Evolutionary conservation across 2,888 invertebrate genomes (phyloP).

Genomic region (Syritta pipiens): DNA sequence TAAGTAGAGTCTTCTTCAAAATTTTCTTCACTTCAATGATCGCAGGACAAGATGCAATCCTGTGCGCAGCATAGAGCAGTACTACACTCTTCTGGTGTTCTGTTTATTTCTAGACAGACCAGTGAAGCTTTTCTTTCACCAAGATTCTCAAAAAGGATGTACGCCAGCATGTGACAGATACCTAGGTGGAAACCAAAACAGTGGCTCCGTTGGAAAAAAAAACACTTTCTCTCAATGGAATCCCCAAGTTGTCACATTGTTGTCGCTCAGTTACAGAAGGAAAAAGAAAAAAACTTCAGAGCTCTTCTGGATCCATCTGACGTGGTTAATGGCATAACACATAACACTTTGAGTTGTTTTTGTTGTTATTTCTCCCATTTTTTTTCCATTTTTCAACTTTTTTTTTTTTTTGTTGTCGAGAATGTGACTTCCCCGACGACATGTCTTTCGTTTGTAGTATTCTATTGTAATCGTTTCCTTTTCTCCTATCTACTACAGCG

Average conservation of each 20-base stretch:
- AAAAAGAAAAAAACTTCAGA: conserved; percentile 47
- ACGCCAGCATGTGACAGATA: too few species aligned
- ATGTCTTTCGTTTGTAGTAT: conserved; percentile 44
- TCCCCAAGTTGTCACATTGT: conserved; percentile 6
- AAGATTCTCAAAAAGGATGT: too few species aligned
- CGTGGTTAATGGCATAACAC: conserved; percentile 66
- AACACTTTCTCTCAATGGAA: conserved; percentile 27
- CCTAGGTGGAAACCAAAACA: too few species aligned
- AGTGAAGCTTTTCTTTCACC: too few species aligned
- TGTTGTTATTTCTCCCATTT: conserved; percentile 19
- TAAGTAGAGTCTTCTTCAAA: too few species aligned
- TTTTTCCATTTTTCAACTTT: conserved; percentile 2
- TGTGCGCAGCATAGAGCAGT: too few species aligned
- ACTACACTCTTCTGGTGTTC: too few species aligned
- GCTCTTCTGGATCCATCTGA: conserved; percentile 51
- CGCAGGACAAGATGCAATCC: too few species aligned
- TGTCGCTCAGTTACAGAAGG: conserved; percentile 38
- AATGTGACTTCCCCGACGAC: conserved; percentile 51
- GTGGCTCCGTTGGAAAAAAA: conserved; percentile 3
- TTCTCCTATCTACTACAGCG: conserved; percentile 25
- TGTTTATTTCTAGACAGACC: too few species aligned
- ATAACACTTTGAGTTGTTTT: conserved; percentile 28
- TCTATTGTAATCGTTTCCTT: conserved; percentile 63
- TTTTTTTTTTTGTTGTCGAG: neutral
- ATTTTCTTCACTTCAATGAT: too few species aligned